phyloP scores from a whole-genome alignment of 2,888 invertebrate genomes.

The Pyrrhia umbra region DNA sequence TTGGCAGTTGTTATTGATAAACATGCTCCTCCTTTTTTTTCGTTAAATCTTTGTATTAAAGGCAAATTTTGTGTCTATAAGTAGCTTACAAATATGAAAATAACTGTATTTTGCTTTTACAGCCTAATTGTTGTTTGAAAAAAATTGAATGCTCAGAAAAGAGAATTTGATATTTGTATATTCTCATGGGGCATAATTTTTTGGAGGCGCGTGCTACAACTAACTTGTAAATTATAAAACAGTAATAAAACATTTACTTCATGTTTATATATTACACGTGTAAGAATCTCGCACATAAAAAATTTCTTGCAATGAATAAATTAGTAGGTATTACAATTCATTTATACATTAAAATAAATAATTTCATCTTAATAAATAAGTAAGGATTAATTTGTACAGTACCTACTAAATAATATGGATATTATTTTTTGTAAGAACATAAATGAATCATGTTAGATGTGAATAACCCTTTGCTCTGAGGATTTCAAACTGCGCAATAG shows the following conservation, averaged over 20 bases:
- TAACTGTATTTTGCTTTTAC: no score
- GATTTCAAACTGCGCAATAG: slow-evolving; percentile 37
- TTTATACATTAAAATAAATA: slow-evolving; percentile 5
- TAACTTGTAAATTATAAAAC: not conserved
- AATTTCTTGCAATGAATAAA: slow-evolving; percentile 11
- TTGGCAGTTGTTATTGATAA: not conserved
- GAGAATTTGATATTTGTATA: not conserved
- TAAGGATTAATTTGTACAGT: not conserved
- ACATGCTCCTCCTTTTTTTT: no score
- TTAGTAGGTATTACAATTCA: not conserved
- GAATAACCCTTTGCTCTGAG: slow-evolving; percentile 36
- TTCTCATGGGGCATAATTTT: no score
- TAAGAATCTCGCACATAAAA: not conserved
- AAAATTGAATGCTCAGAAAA: no score
- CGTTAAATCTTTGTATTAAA: no score
- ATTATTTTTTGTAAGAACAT: slow-evolving; percentile 9
- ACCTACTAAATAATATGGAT: not conserved
- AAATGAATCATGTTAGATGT: slow-evolving; percentile 17
- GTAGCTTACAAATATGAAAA: no score
- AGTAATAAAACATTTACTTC: slow-evolving; percentile 2
- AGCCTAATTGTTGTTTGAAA: no score
- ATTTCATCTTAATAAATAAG: not conserved
- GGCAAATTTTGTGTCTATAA: no score
- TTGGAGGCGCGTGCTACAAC: no score
- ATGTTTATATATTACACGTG: not conserved